Conservation (phyloP, 2,888 invertebrate species). For the Oscheius onirici region DNA sequence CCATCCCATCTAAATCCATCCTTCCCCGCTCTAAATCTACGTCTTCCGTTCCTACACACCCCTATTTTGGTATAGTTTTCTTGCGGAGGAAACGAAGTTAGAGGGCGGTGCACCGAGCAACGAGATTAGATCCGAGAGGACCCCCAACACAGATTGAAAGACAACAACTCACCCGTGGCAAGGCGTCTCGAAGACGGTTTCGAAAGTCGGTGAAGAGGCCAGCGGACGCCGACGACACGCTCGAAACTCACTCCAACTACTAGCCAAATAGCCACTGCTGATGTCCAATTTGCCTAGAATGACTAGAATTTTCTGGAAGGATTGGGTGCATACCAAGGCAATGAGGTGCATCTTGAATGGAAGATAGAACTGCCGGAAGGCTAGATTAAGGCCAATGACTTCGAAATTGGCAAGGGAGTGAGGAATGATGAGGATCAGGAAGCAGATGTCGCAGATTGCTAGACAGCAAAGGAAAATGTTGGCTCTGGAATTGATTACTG, state of each 20-base stretch:
- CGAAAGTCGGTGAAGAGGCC: conserved; percentile 53
- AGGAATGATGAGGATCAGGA: conserved; percentile 64
- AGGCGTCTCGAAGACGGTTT: conserved; percentile 41
- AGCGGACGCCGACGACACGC: conserved; percentile 64
- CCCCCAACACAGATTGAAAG: not conserved
- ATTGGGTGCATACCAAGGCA: conserved; percentile 46
- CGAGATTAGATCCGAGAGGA: not conserved
- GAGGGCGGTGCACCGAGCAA: conserved; percentile 9
- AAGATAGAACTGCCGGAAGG: conserved; percentile 63
- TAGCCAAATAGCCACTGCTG: conserved; percentile 38
- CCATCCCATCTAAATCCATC: no score
- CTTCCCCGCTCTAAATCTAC: no score
- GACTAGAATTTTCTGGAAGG: no score
- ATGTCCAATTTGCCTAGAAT: not conserved
- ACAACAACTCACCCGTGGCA: conserved; percentile 21
- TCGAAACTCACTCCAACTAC: conserved; percentile 66
- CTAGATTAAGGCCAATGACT: conserved; percentile 50
- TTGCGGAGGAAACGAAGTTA: conserved; percentile 7
- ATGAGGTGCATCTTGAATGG: conserved; percentile 62
- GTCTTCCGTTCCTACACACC: no score
- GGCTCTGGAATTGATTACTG: conserved; percentile 49
- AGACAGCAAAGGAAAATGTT: conserved; percentile 66
- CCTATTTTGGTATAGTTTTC: conserved; percentile 4
- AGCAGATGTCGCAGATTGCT: conserved; percentile 67
- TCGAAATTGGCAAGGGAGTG: conserved; percentile 68